Evolutionary conservation across 2,797 vertebrate species (phyloP).

Genomic region (Lophotriccus pileatus): DNA sequence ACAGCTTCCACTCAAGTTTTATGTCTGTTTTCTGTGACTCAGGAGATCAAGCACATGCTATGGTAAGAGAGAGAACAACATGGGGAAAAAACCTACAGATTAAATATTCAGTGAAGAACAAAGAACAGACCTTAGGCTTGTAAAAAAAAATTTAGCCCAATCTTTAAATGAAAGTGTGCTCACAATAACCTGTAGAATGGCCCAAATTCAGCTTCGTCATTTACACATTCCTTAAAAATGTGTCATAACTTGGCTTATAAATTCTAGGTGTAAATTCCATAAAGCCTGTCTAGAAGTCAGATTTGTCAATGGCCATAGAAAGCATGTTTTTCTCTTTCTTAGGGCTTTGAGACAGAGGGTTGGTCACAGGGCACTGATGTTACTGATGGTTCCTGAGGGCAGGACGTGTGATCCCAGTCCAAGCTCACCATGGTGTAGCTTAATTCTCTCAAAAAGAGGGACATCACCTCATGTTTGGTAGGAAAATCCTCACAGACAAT

Average conservation of each 20-base stretch:
- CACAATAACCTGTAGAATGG: not conserved
- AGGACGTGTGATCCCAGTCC: accelerated
- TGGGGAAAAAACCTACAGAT: not conserved
- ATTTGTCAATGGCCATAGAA: not conserved
- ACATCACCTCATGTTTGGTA: accelerated
- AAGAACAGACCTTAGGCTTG: not conserved
- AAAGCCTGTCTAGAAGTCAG: not conserved
- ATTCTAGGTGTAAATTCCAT: not conserved
- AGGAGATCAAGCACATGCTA: not conserved
- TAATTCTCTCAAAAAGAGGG: not conserved
- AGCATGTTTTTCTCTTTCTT: not conserved
- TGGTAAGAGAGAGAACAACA: not conserved
- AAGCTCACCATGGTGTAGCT: not conserved
- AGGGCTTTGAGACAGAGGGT: not conserved
- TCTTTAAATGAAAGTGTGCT: not conserved
- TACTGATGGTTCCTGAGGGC: not conserved
- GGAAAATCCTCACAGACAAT: not conserved
- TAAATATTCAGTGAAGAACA: not conserved
- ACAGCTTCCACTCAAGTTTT: not conserved
- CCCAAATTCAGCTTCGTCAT: not conserved
- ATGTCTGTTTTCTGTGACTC: not conserved
- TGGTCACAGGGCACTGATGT: not conserved
- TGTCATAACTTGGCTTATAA: not conserved
- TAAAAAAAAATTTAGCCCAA: not conserved
- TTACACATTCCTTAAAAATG: not conserved